Percentiles rank a stretch among this genome's conserved stretches.
phyloP scores from a whole-genome alignment of 64 coral and sea anemone genomes.

The Porites australiensis region DNA sequence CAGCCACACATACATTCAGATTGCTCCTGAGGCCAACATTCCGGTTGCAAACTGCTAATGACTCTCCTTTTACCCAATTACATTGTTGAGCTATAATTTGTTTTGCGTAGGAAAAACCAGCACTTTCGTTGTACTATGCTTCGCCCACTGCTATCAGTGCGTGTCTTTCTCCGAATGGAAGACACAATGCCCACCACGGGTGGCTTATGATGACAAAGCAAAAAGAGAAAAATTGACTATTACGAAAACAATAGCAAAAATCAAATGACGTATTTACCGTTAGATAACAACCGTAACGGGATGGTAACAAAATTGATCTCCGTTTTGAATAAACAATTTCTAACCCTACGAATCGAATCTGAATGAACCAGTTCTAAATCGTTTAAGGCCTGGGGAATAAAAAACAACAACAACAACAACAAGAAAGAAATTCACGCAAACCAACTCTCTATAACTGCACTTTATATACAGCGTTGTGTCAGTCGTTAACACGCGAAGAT shows the following conservation, averaged over 20 bases:
- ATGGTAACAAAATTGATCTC: neutral
- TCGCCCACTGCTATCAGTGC: neutral
- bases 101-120: neutral
- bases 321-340: neutral
- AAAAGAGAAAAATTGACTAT: constrained; percentile 9
- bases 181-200: neutral
- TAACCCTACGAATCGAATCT: neutral
- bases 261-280: neutral
- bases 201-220: neutral
- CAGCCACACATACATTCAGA: neutral
- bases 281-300: neutral
- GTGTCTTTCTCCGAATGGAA: constrained; percentile 13
- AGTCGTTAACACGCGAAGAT: neutral
- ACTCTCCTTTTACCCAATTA: neutral
- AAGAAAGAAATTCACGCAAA: neutral
- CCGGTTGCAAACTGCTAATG: no score
- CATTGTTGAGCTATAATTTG: neutral
- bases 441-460: neutral
- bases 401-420: neutral
- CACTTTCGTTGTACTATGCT: neutral
- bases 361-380: neutral
- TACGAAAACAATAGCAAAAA: constrained; percentile 9
- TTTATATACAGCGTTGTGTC: neutral
- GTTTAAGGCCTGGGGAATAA: neutral
- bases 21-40: neutral